Percentiles rank a stretch among this genome's conserved stretches.
Conservation (phyloP, 2,797 vertebrate genomes). For the Pachyuromys duprasi region DNA sequence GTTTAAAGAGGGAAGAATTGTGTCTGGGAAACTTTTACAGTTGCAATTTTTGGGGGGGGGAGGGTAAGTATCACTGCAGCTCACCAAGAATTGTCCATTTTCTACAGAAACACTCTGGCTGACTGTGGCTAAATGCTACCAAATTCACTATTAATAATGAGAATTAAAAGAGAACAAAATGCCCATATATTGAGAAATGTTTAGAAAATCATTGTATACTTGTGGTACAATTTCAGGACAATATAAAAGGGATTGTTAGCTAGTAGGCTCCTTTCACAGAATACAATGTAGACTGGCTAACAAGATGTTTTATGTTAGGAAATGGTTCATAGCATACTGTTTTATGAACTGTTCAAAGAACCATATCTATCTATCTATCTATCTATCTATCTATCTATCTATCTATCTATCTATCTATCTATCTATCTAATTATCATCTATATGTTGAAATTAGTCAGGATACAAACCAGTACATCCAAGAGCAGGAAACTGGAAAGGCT, state of each 20-base stretch:
- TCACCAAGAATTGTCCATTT: not conserved
- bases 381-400: not conserved
- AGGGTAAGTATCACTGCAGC: not conserved
- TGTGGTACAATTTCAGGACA: not conserved
- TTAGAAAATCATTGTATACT: not conserved
- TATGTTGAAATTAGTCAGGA: not conserved
- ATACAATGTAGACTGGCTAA: not conserved
- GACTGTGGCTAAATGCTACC: not conserved
- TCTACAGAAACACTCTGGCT: not conserved
- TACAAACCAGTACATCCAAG: not conserved
- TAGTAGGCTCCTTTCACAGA: not conserved
- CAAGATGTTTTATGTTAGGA: not conserved
- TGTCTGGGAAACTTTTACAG: slow-evolving; percentile 11
- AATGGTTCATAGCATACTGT: not conserved
- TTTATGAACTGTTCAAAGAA: slow-evolving; percentile 37
- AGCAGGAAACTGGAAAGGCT: not conserved
- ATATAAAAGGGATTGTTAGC: not conserved
- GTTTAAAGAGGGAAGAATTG: not conserved
- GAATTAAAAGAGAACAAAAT: not conserved
- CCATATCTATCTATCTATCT: not conserved
- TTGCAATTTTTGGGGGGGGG: not conserved
- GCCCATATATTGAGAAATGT: not conserved
- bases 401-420: not conserved
- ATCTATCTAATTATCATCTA: not conserved
- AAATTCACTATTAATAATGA: not conserved